These are phyloP conservation scores for Neocrepidodera transversa DNA, from an alignment of 2,888 invertebrate species.

Conservation along the genomic window DNA sequence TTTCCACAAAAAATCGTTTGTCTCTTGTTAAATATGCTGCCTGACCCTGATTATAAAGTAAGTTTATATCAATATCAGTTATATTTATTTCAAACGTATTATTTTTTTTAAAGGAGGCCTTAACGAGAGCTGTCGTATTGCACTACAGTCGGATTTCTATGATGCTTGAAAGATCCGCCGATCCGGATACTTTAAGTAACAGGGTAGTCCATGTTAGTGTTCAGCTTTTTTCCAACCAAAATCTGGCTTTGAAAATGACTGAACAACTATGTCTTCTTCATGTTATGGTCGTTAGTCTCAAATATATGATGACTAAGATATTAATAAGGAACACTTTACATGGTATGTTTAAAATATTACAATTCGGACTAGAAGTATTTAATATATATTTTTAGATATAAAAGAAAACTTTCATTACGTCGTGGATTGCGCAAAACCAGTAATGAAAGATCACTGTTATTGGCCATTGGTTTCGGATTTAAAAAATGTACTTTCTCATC, in stretches of 20 bases:
- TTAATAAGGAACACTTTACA: slow-evolving; percentile 86
- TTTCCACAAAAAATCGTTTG: slow-evolving; percentile 97
- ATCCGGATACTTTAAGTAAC: slow-evolving; percentile 92
- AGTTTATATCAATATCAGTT: slow-evolving; percentile 41
- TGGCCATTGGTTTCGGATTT: slow-evolving; percentile 98
- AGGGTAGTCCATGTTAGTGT: slow-evolving; percentile 98
- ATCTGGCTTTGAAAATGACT: slow-evolving; percentile 88
- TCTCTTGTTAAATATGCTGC: slow-evolving; percentile 91
- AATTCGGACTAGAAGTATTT: background rate
- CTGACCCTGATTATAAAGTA: slow-evolving; percentile 88
- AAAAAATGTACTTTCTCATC: slow-evolving; percentile 93
- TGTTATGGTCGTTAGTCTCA: slow-evolving; percentile 90
- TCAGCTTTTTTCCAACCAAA: slow-evolving; percentile 93
- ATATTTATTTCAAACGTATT: background rate
- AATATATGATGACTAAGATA: slow-evolving; percentile 93
- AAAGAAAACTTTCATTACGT: slow-evolving; percentile 86
- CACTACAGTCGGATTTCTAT: slow-evolving; percentile 95
- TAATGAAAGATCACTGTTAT: slow-evolving; percentile 98
- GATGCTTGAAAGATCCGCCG: slow-evolving; percentile 83
- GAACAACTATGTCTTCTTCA: slow-evolving; percentile 88
- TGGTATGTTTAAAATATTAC: slow-evolving; percentile 62
- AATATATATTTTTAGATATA: slow-evolving; percentile 64
- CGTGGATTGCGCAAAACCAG: slow-evolving; percentile 88
- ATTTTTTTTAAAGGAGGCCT: slow-evolving; percentile 68
- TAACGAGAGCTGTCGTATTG: slow-evolving; percentile 92